Base-by-base conservation (phyloP, 2,888 invertebrate species). In the Sphinx pinastri region DNA sequence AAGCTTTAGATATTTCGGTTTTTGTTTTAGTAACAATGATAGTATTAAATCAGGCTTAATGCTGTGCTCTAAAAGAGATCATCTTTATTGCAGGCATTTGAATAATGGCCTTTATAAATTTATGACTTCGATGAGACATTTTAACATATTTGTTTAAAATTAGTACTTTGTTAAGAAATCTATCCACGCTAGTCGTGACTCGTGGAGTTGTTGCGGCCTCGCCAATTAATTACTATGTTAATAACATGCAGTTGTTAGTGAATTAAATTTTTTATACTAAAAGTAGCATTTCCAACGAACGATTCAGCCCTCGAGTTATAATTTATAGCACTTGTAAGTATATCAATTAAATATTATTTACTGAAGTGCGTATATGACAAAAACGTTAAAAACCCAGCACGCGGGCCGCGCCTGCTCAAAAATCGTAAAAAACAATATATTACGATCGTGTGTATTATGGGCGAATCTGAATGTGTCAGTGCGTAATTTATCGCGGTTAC, bases 381-480 rank as follows among this genome's bases (percentile, higher is more conserved):
- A 70, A 66, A 70, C 67, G 38, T 67, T 66, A 69, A 82, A 79
- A 77, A 77, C 76, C 73, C 74, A 75, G 77, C 75, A 72, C 73
- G 75, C 77, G 47, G 54, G 59, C 45, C 71, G 73, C 76, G 71
- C 76, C 74, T 74, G 78, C 79, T 81, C 82, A 81, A 83, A 82
- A 85, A 85, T 79, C 84, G 82, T 85, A 88, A 88, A 88, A 90
- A 85, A 87, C 88, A 88, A 92, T 92, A 91, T 90, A 91, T 91
- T 89, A 88, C 88, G 88, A 88, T 85, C 91, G 89, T 89, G 92
- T 89, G 88, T 85, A 90, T 93, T 91, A 92, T 90, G 91, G 90
- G 83, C 84, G 89, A 92, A 91, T 93, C 93, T 93, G 93, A 93
- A 91, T 92, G 92, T 93, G 93, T 93, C 93, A 93, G 92, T 92